phyloP scores from a whole-genome alignment of 2,113 vertebrate species.

The Neodontobutis hainanensis region DNA sequence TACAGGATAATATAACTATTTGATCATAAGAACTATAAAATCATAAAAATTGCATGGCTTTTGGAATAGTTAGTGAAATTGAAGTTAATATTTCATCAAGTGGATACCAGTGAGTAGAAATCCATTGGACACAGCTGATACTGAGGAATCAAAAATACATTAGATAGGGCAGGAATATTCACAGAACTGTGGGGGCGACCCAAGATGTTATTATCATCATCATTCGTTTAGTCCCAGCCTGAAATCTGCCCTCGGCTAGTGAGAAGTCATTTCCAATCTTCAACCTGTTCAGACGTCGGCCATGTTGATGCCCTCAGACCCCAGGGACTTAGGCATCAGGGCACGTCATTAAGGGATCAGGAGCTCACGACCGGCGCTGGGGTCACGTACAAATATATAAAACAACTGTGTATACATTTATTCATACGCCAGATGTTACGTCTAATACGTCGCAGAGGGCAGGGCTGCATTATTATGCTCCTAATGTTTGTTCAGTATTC shows the following conservation, averaged over 20 bases:
- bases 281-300: slow-evolving; percentile 42
- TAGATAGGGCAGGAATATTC: slow-evolving; percentile 37
- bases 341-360: slow-evolving; percentile 25
- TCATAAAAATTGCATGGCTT: slow-evolving; percentile 36
- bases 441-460: slow-evolving; percentile 44
- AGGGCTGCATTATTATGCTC: slow-evolving; percentile 21
- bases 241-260: slow-evolving; percentile 49
- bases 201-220: slow-evolving; percentile 56
- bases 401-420: slow-evolving; percentile 33
- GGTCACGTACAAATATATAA: slow-evolving; percentile 20
- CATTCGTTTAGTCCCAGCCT: slow-evolving; percentile 57
- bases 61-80: slow-evolving; percentile 40
- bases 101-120: slow-evolving; percentile 11
- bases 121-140: slow-evolving; percentile 32
- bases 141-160: slow-evolving; percentile 57
- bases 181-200: slow-evolving; percentile 40
- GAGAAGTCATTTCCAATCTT: slow-evolving; percentile 47
- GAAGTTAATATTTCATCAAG: slow-evolving; percentile 58
- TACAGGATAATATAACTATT: slow-evolving; percentile 50
- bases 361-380: slow-evolving; percentile 18
- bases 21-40: slow-evolving; percentile 46
- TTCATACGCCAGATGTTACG: slow-evolving; percentile 49
- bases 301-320: slow-evolving; percentile 48
- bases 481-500: slow-evolving; percentile 43
- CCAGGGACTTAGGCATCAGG: slow-evolving; percentile 18